Evolutionary conservation across 2,797 vertebrate genomes (phyloP).

Genomic region (Uromys caudimaculatus): DNA sequence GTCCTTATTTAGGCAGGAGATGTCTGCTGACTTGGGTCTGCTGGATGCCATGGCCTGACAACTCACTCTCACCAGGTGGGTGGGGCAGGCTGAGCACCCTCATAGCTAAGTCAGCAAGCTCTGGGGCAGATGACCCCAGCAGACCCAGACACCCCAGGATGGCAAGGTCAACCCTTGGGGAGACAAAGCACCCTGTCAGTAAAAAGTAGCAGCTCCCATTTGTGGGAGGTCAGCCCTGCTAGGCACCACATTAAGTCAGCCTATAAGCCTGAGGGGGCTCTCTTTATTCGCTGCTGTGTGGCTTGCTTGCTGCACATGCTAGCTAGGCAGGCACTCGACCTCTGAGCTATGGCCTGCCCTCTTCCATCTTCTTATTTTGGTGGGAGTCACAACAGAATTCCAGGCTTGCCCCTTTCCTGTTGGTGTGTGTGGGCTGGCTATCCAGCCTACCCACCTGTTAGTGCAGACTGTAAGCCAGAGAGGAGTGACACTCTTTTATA

Average conservation of each 20-base stretch:
- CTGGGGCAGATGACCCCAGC: background rate
- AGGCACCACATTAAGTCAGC: background rate
- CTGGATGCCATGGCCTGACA: constrained; percentile 87
- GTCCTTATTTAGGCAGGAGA: constrained; percentile 98
- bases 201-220: background rate
- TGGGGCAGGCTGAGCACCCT: background rate
- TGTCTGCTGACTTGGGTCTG: constrained; percentile 90
- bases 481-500: background rate
- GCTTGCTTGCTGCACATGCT: background rate
- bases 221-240: background rate
- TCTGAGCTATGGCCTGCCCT: background rate
- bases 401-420: background rate
- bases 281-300: background rate
- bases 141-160: background rate
- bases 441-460: background rate
- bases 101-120: constrained; percentile 10
- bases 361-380: background rate
- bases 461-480: background rate
- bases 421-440: background rate
- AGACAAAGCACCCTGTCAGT: background rate
- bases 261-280: background rate
- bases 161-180: background rate
- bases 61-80: background rate
- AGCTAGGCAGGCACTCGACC: background rate
- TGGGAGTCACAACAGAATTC: background rate